Percentiles rank a stretch among this genome's conserved stretches.
These are phyloP conservation scores for Dicentrarchus labrax DNA, from an alignment of 2,113 vertebrate genomes.

Conservation along the genomic window DNA sequence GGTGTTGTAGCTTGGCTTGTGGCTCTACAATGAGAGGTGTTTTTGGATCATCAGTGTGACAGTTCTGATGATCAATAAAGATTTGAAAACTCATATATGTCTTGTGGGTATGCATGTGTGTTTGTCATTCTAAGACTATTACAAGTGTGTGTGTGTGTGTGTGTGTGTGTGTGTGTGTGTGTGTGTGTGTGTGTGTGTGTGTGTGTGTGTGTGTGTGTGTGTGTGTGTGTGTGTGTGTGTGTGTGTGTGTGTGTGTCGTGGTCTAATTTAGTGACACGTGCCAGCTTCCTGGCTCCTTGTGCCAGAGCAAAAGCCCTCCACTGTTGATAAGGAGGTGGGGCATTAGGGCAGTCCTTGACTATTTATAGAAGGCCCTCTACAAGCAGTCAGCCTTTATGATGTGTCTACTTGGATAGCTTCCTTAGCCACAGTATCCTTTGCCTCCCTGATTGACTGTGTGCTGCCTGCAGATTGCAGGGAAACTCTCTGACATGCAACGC, in stretches of 20 bases:
- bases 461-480: slow-evolving; percentile 26
- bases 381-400: slow-evolving; percentile 70
- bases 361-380: slow-evolving; percentile 82
- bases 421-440: slow-evolving; percentile 48
- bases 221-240: slow-evolving; percentile 28
- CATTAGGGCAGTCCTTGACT: slow-evolving; percentile 80
- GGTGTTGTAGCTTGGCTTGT: neutral
- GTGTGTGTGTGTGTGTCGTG: slow-evolving; percentile 44
- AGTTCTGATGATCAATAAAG: neutral
- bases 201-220: slow-evolving; percentile 24
- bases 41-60: neutral
- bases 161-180: too few species aligned
- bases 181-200: slow-evolving; percentile 26
- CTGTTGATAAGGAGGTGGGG: slow-evolving; percentile 76
- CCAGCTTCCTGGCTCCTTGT: slow-evolving; percentile 56
- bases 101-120: neutral
- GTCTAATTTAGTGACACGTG: slow-evolving; percentile 70
- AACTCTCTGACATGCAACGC: slow-evolving; percentile 26
- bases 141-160: slow-evolving; percentile 17
- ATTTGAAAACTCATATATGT: neutral
- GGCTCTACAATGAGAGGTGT: neutral
- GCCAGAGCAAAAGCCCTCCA: slow-evolving; percentile 53
- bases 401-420: slow-evolving; percentile 72
- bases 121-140: neutral
- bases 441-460: slow-evolving; percentile 44